These are phyloP conservation scores for Monarcha castaneiventris DNA, from an alignment of 2,113 vertebrate species.

Conservation along the genomic window DNA sequence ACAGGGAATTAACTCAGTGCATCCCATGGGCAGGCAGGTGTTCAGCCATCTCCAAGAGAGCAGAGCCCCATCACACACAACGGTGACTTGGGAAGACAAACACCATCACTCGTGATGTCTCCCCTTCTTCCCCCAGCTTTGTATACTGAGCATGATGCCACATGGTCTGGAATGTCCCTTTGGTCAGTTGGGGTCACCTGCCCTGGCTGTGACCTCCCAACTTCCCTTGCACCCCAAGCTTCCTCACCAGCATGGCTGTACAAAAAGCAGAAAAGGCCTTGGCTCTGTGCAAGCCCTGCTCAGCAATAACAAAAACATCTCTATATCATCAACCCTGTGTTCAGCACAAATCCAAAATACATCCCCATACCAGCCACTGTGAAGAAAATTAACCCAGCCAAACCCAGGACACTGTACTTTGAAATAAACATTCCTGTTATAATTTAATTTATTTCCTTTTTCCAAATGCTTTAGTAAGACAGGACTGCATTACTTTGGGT, in stretches of 20 bases:
- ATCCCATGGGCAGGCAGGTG: background rate
- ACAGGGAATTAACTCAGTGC: background rate
- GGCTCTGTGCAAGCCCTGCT: background rate
- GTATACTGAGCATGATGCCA: background rate
- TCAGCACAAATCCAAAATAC: background rate
- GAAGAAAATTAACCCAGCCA: background rate
- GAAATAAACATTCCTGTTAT: background rate
- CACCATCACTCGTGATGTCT: background rate
- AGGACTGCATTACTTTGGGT: background rate
- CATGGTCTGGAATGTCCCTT: background rate
- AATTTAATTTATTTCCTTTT: background rate
- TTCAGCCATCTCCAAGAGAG: background rate
- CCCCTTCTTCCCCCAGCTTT: background rate
- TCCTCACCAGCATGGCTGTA: background rate
- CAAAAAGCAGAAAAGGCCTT: background rate
- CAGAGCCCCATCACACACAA: too few relatives aligned
- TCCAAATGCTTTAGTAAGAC: background rate
- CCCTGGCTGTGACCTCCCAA: background rate
- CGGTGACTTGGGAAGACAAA: background rate
- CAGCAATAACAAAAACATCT: background rate
- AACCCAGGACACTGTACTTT: background rate
- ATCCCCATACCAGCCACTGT: background rate
- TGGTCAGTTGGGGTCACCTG: background rate
- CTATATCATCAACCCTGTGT: background rate
- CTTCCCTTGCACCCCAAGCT: background rate